These are phyloP conservation scores for Glaucidium brasilianum DNA, from an alignment of 2,113 vertebrate species.

Conservation along the genomic window DNA sequence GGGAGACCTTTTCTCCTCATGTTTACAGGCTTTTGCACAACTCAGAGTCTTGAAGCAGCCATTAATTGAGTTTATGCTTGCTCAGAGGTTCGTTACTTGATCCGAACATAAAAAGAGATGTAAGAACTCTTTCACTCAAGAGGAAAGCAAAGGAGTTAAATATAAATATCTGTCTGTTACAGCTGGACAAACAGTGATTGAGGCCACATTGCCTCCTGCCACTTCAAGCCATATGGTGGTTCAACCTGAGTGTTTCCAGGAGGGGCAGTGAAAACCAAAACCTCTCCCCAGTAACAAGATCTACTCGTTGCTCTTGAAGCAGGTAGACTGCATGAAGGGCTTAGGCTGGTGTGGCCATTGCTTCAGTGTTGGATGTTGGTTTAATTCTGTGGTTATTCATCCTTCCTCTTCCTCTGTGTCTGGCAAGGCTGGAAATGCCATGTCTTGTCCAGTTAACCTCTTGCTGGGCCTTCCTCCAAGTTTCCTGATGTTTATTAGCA, in stretches of 20 bases:
- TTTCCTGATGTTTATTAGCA: constrained; percentile 13
- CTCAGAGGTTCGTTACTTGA: background rate
- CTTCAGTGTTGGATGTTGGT: accelerated
- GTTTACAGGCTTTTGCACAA: background rate
- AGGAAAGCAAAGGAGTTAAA: background rate
- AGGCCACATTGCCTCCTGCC: background rate
- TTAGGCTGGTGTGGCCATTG: background rate
- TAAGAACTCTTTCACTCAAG: background rate
- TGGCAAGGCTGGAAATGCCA: background rate
- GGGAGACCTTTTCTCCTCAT: background rate
- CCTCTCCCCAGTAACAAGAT: too few species aligned
- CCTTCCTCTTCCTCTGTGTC: background rate
- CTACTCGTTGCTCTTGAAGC: background rate
- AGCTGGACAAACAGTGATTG: background rate
- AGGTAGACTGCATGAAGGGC: background rate
- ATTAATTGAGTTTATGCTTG: constrained; percentile 2
- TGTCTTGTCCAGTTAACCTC: background rate
- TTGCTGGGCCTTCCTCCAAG: background rate
- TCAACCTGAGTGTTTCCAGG: background rate
- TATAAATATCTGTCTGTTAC: background rate
- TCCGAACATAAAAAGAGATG: background rate
- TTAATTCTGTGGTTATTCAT: background rate
- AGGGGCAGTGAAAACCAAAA: background rate
- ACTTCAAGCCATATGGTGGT: background rate
- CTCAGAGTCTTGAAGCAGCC: background rate